Evolutionary conservation across 2,888 invertebrate genomes (phyloP), one percentile per base, ranked within the genome.

Genomic region (Sarcophaga caerulescens): DNA sequence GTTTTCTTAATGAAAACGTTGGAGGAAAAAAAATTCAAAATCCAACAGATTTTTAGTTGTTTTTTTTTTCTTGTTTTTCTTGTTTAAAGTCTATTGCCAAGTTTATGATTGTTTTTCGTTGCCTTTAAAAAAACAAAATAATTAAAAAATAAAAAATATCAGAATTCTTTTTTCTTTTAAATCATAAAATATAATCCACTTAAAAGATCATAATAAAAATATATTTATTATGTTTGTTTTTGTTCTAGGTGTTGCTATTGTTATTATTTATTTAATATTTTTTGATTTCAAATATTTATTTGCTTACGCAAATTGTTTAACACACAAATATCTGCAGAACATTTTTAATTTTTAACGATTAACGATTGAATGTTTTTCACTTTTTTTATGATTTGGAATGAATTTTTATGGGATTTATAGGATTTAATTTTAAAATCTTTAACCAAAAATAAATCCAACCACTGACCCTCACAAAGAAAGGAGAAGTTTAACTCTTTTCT

Each of bases 111-210:
- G 12, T 52, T 52, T 52, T 52, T 17, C 17, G 52, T 52, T 52
- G 52, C 8, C 35, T 35, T 35, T 52, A 14, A 52, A 52, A 52
- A 52, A 52, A 52, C 12, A 14, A 52, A 14, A 14, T 52, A 52
- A 52, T 52, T 52, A 52, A 52, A 52, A 52, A 52, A 52, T 17
- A 71, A 35, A 35, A 35, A 35, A 35, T 35, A 35, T 35, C 1
- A 8, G 35, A 35, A 35, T 35, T 35, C 35, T 35, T 35, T n/a
- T 60, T 14, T 66, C 21, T 2, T 62, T 59, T 59, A 63, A 59
- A 59, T 70, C 74, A 47, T 76, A 81, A 75, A 81, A 74, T 73
- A 74, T 66, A 76, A 70, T 63, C 63, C 75, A 69, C 75, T 69
- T 75, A 68, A 68, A 14, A 47, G 62, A 68, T 52, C 35, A 71